These are phyloP conservation scores for Poecilia latipinna DNA, from an alignment of 2,113 vertebrate species.

Conservation along the genomic window DNA sequence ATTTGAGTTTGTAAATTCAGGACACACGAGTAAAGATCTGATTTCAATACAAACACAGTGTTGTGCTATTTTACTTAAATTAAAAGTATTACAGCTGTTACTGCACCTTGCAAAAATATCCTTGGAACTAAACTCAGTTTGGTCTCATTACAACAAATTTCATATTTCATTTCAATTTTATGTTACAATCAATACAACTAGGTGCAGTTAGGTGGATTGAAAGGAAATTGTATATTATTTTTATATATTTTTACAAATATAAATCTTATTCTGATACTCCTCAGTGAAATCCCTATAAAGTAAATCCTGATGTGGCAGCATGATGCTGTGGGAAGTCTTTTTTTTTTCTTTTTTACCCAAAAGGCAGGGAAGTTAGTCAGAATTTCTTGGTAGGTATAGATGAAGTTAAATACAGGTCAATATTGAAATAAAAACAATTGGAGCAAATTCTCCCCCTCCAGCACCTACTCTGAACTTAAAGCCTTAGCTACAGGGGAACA, in stretches of 20 bases:
- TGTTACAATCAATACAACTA: too few species aligned
- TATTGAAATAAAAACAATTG: too few species aligned
- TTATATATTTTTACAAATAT: neutral
- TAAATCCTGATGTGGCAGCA: neutral
- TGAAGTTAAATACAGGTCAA: too few species aligned
- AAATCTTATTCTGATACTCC: too few species aligned
- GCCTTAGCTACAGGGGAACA: too few species aligned
- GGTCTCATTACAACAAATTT: neutral
- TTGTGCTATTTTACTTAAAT: conserved; percentile 41
- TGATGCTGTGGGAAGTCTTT: neutral
- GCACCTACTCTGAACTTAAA: too few species aligned
- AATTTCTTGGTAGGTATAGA: too few species aligned
- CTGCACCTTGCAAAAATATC: neutral
- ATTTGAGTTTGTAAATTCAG: neutral
- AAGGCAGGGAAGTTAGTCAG: too few species aligned
- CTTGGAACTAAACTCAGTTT: neutral
- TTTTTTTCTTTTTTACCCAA: too few species aligned
- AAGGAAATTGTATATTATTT: neutral
- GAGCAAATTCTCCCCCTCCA: too few species aligned
- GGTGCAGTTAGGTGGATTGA: neutral
- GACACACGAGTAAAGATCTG: neutral
- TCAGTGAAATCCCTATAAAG: neutral
- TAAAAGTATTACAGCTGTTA: conserved; percentile 9
- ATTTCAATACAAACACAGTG: conserved; percentile 37
- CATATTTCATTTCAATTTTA: neutral